Evolutionary conservation across 2,113 vertebrate genomes (phyloP), one percentile per base, ranked within the genome.

Genomic region (Saccopteryx bilineata): DNA sequence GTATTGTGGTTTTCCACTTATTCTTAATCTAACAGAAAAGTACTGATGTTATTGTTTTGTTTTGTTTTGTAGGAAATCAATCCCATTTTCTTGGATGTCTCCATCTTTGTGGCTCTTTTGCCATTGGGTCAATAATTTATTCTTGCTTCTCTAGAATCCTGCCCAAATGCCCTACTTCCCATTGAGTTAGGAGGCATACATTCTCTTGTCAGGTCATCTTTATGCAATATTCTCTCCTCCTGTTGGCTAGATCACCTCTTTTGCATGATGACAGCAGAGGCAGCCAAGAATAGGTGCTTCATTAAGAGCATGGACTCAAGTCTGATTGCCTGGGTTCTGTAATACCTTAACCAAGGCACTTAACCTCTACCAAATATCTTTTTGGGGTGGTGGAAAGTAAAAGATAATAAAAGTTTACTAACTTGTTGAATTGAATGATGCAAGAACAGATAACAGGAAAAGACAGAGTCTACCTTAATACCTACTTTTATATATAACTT

Each of bases 71-170:
- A 66, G 78, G 19, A 90, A 71, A 33, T 65, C 31, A 23, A 15
- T 31, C 56, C 46, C 23, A 1, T 76, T 52, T 79, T 31, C 28
- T 82, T 46, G 24, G 17, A 76, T 15, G 2, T 65, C 26, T 83
- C 75, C 24, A 13, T 11, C 17, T 61, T 89, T 85, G 60, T 60
- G 65, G 78, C 19, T 66, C 0, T 81, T 39, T 18, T 56, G 14
- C 54, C 7, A 26, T 9, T 66, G 74, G 46, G 15, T 31, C 75
- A 82, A 0, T 24, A 56, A 63, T 72, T 50, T 87, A 72, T 87
- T 69, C 50, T 78, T 69, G 46, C 63, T 78, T 5, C 52, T 93
- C 84, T 66, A 78, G 61, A 91, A 79, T 79, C 84, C 39, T 92
- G 9, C 10, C 46, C 72, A 89, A 76, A 63, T 23, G 48, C 13